Base-by-base conservation (phyloP, 1,140 invertebrate genomes). In the Acromyrmex charruanus region DNA sequence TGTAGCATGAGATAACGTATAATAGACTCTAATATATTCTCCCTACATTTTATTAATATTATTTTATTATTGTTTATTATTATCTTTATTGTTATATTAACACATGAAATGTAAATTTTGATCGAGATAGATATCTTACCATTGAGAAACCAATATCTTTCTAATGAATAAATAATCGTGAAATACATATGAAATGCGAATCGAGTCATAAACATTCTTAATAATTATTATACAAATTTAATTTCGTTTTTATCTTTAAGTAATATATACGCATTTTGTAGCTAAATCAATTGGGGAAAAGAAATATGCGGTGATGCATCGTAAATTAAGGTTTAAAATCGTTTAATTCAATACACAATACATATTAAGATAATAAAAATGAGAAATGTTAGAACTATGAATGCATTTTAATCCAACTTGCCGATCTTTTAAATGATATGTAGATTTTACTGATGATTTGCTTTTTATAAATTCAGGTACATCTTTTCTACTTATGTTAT, bases 321-420 rank as follows among this genome's bases (percentile, higher is more conserved):
- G 3, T 63, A 49, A 86, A 86, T 80, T 61, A 80, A 69, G 25
- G 25, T 21, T 81, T 81, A 51, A 87, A 10, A 44, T 55, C 59
- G 18, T 87, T 81, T 28, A 72, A 88, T 74, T 66, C 55, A 39
- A 88, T 82, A 61, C 10, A 51, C 49, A 44, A 44, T 44, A 44
- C 10, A 63, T 18, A 75, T 68, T 82, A 75, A 85, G 6, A 85
- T 88, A 89, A 85, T 71, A 87, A 84, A 58, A n/a, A 66, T n/a
- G 21, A 71, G 58, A 77, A 44, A 77, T 77, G 35, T 88, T 72
- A 55, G 71, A 31, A 58, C n/a, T 21, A 44, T 69, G 18, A 79
- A 66, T 14, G 3, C 65, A 79, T 79, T 65, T 79, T 51, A 16
- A 79, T 65, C 18, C 59, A 49, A 14, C 35, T 79, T 65, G 16